These are phyloP conservation scores for Euzetes globulus DNA, from an alignment of 2,888 invertebrate species.

Conservation along the genomic window DNA sequence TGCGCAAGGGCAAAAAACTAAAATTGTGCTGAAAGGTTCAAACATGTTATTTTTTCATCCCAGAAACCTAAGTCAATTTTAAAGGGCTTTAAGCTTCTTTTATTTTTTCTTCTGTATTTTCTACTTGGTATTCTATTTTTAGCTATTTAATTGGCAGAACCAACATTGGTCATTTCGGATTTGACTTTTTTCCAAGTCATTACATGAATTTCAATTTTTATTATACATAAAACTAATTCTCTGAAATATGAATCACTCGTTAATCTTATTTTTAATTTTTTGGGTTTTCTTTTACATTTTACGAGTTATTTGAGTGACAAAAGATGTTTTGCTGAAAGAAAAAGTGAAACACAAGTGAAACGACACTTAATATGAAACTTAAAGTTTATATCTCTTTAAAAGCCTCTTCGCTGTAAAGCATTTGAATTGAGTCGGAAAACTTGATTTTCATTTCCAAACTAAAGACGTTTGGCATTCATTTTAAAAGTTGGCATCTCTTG, in stretches of 20 bases:
- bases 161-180: too few species aligned
- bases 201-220: too few species aligned
- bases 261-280: neutral
- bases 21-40: too few species aligned
- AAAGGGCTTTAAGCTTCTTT: too few species aligned
- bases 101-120: too few species aligned
- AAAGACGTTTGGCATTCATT: neutral
- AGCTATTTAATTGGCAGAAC: too few species aligned
- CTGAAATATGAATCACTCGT: neutral
- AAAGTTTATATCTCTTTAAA: slow-evolving; percentile 9
- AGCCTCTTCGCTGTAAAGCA: slow-evolving; percentile 5
- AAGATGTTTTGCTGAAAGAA: neutral
- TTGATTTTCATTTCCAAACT: neutral
- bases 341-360: neutral
- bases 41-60: too few species aligned
- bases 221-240: neutral
- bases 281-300: neutral
- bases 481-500: too few species aligned
- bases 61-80: too few species aligned
- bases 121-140: too few species aligned
- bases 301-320: neutral
- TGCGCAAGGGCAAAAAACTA: too few species aligned
- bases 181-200: too few species aligned
- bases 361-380: neutral
- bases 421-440: neutral